Base-by-base conservation (phyloP, 92 coral and sea anemone genomes). In the Pocillopora meandrina region DNA sequence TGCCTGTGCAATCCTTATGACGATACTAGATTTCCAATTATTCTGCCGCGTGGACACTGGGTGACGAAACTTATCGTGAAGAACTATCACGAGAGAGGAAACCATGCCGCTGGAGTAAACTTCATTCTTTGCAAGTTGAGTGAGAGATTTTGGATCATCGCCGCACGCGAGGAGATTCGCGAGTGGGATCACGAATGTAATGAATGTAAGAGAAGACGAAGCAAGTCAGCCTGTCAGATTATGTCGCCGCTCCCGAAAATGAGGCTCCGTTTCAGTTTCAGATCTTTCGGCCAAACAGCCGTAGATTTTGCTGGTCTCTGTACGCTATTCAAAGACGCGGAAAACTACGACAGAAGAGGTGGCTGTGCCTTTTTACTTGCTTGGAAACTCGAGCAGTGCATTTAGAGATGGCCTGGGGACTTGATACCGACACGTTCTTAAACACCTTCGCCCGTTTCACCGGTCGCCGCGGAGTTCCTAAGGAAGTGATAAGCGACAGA, bases 301-400 rank as follows among this genome's bases (percentile, higher is more conserved):
- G 91, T 87, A 59, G 93, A 90, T 71, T 90, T 61, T 70, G 93
- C 90, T 8, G 88, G 94, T 87, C 94, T n/a, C 73, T 87, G 57
- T 55, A 33, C 36, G 87, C 93, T 20, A 84, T 87, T 34, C 93
- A 90, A 83, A 91, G 91, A 56, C 86, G 87, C 20, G 87, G 94
- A n/a, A 69, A 70, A 76, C 36, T 56, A 21, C 84, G 90, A 56
- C 90, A 77, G 72, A 91, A 91, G 60, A 79, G 89, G 58, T 91
- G 89, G 84, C 69, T 91, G 78, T 91, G 91, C 86, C 80, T 89
- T 65, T 92, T 92, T 71, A 86, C 92, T 47, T 92, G 95, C 72
- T 55, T 86, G 56, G 56, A 79, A n/a, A 89, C 89, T 34, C 76
- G 89, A 21, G 92, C 95, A 36, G 85, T 92, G 13, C 92, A 92